A percentile compares a stretch with the other conserved stretches of the same genome.
phyloP scores from a whole-genome alignment of 2,888 invertebrate genomes.

The Prosopocoilus inquinatus region DNA sequence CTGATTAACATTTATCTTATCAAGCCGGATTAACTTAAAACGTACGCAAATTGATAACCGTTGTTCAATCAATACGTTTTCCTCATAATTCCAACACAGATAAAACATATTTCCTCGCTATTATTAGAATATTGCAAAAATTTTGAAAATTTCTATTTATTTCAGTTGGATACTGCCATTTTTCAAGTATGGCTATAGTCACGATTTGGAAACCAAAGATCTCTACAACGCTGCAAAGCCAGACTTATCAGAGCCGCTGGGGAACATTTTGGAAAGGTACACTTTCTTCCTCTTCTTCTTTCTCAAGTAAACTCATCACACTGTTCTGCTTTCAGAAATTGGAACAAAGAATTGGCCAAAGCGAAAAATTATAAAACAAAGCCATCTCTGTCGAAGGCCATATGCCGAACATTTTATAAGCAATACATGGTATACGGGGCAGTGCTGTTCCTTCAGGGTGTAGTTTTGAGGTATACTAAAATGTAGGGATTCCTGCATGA shows the following conservation, averaged over 20 bases:
- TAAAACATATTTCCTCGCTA: no score
- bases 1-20: no score
- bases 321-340: slow-evolving; percentile 49
- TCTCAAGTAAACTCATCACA: background rate
- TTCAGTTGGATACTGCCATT: slow-evolving; percentile 67
- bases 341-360: slow-evolving; percentile 58
- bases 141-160: slow-evolving; percentile 14
- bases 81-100: no score
- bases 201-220: slow-evolving; percentile 64
- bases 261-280: slow-evolving; percentile 63
- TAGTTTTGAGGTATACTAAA: slow-evolving; percentile 57
- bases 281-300: background rate
- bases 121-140: no score
- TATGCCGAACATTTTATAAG: slow-evolving; percentile 60
- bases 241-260: slow-evolving; percentile 65
- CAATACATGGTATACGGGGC: slow-evolving; percentile 62
- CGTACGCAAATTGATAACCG: no score
- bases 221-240: slow-evolving; percentile 61
- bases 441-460: slow-evolving; percentile 57
- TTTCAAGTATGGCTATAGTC: slow-evolving; percentile 62
- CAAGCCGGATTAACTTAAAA: no score
- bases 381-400: slow-evolving; percentile 61
- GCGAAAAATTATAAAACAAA: slow-evolving; percentile 53
- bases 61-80: no score
- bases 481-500: background rate